Evolutionary conservation across 2,113 vertebrate genomes (phyloP), one percentile per base, ranked within the genome.

Genomic region (Procavia capensis): DNA sequence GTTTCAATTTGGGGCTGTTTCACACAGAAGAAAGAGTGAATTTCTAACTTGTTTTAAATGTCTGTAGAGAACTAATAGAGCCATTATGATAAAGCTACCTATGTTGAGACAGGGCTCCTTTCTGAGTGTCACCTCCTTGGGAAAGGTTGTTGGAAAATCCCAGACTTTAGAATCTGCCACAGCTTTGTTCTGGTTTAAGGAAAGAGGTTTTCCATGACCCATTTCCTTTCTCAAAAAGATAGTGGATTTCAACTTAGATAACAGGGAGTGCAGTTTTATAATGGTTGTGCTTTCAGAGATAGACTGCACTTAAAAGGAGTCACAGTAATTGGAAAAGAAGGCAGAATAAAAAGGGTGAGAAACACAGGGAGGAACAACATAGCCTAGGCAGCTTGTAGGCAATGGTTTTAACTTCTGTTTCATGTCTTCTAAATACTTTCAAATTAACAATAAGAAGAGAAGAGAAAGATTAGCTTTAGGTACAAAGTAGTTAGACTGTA

Each of bases 361-460:
- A 61, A 41, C 4, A 63, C 34, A 20, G 16, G 39, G 39, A 63
- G 68, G 61, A 85, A 36, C 29, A 25, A 79, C 84, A 43, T 57
- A 75, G 24, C n/a, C 43, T 70, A 45, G 47, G 63, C 1, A 59
- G 34, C 83, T 94, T 76, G 41, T 14, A 87, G 31, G 25, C 39
- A 41, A 47, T 50, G 4, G 13, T 80, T 72, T 19, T 63, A 74
- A 92, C 54, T 83, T 82, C 70, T 45, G 43, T n/a, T 76, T n/a
- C 0, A 22, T 9, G 7, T 70, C 61, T 29, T 88, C 39, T 59
- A 80, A 92, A 88, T 54, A 83, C 9, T 25, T 90, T 72, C 79
- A 85, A 92, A 89, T 93, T 80, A 93, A 92, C 14, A 90, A 25
- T 74, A 86, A 83, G 20, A 91, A 6, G 34, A 8, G 45, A 85